These are phyloP conservation scores for Actinernus sp. DNA, from an alignment of 92 coral and sea anemone genomes.

Conservation along the genomic window DNA sequence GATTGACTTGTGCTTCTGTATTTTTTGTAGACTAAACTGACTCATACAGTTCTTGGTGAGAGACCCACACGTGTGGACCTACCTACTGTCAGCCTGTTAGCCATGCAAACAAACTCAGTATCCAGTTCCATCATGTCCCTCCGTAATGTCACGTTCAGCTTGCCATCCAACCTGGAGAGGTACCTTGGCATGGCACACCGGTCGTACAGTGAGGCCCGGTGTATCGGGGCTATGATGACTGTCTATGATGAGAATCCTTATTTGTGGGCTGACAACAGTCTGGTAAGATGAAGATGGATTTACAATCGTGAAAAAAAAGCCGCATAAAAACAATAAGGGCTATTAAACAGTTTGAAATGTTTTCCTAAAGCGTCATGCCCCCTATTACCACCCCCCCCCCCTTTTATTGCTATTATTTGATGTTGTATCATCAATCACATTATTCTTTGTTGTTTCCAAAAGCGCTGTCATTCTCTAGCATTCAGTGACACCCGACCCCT, in stretches of 20 bases:
- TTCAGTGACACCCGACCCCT: no score
- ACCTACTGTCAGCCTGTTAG: conserved; percentile 36
- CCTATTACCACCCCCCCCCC: no score
- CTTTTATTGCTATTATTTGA: no score
- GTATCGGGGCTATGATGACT: conserved; percentile 60
- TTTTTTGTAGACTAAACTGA: conserved; percentile 52
- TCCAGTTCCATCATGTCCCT: conserved; percentile 26
- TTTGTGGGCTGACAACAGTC: conserved; percentile 16
- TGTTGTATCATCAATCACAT: no score
- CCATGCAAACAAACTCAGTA: conserved; percentile 31
- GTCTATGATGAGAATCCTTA: conserved; percentile 75
- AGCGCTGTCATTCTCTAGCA: no score
- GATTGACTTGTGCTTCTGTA: no score
- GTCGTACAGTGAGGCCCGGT: conserved; percentile 24
- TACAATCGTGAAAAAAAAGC: no score
- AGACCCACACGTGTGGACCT: conserved; percentile 25
- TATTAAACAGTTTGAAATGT: no score
- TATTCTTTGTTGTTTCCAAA: no score
- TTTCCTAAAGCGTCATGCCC: no score
- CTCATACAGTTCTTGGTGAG: conserved; percentile 60
- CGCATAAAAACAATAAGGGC: no score
- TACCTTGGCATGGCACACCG: conserved; percentile 9
- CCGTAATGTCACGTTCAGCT: conserved; percentile 31
- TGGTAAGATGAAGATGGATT: no score
- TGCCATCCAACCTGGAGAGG: conserved; percentile 44